Conservation (phyloP, 2,113 vertebrate species). For the Oncorhynchus masou region DNA sequence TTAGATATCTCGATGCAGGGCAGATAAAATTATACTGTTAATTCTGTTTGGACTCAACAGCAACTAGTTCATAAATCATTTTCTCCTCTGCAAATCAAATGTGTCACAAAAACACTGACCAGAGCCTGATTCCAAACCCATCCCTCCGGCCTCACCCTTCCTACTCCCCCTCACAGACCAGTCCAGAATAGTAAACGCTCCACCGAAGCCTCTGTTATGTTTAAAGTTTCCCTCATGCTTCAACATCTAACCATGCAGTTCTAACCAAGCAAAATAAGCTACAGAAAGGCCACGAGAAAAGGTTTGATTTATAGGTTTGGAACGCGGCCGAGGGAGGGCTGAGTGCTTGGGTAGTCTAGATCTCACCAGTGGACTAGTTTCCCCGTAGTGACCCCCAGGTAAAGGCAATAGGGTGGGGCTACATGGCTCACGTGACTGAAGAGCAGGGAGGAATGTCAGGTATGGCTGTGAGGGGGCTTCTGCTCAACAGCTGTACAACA, state of each 20-base stretch:
- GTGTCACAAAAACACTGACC: not conserved
- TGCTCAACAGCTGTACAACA: too few species aligned
- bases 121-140: not conserved
- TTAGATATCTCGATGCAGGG: not conserved
- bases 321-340: not conserved
- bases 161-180: not conserved
- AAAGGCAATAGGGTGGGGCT: slow-evolving; percentile 9
- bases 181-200: not conserved
- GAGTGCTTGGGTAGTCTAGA: not conserved
- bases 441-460: slow-evolving; percentile 42
- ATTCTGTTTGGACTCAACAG: too few species aligned
- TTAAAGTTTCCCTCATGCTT: not conserved
- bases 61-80: too few species aligned
- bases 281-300: not conserved
- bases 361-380: slow-evolving; percentile 9
- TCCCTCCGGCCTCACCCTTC: not conserved
- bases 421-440: slow-evolving; percentile 8
- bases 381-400: slow-evolving; percentile 29
- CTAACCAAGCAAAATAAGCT: not conserved
- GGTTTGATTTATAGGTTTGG: slow-evolving; percentile 16
- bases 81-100: not conserved
- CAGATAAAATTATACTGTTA: too few species aligned
- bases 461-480: not conserved
- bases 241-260: not conserved
- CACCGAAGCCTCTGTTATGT: not conserved